Percentiles rank a stretch among this genome's conserved stretches.
Conservation (phyloP, 2,888 invertebrate species). For the Drosophila mettleri region DNA sequence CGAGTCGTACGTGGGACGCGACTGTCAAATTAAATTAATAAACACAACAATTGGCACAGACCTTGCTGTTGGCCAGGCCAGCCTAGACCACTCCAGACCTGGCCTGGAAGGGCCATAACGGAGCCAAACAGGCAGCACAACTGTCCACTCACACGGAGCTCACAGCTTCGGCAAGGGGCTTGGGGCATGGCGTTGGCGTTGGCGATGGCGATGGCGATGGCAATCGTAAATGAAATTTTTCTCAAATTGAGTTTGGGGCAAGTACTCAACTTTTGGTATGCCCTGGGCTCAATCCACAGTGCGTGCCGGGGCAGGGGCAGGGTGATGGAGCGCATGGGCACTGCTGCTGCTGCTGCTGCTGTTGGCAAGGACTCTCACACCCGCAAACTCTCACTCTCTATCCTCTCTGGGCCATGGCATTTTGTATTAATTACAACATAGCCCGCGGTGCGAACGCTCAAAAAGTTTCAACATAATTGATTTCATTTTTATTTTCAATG, state of each 20-base stretch:
- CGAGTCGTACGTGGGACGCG: constrained; percentile 60
- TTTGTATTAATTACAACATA: constrained; percentile 77
- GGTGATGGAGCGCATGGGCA: background rate
- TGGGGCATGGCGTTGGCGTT: constrained; percentile 6
- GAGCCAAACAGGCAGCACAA: constrained; percentile 47
- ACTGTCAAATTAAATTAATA: constrained; percentile 78
- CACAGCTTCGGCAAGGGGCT: constrained; percentile 6
- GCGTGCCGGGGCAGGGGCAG: constrained; percentile 9
- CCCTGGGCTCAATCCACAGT: constrained; percentile 46
- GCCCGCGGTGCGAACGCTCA: constrained; percentile 64
- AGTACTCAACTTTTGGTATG: constrained; percentile 75
- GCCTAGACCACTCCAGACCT: background rate
- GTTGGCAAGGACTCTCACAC: constrained; percentile 10
- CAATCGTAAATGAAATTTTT: constrained; percentile 77
- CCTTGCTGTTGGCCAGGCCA: constrained; percentile 26
- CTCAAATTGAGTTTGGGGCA: constrained; percentile 75
- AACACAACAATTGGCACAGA: constrained; percentile 74
- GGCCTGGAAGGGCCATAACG: constrained; percentile 13
- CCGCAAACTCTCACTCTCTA: background rate
- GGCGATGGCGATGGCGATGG: constrained; percentile 52
- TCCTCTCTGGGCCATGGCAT: constrained; percentile 45
- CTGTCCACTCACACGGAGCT: constrained; percentile 72
- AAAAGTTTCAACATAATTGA: constrained; percentile 76
- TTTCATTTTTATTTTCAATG: constrained; percentile 67
- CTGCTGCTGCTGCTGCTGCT: constrained; percentile 3